phyloP scores from a whole-genome alignment of 1,140 invertebrate species.

The Chymomyza costata region DNA sequence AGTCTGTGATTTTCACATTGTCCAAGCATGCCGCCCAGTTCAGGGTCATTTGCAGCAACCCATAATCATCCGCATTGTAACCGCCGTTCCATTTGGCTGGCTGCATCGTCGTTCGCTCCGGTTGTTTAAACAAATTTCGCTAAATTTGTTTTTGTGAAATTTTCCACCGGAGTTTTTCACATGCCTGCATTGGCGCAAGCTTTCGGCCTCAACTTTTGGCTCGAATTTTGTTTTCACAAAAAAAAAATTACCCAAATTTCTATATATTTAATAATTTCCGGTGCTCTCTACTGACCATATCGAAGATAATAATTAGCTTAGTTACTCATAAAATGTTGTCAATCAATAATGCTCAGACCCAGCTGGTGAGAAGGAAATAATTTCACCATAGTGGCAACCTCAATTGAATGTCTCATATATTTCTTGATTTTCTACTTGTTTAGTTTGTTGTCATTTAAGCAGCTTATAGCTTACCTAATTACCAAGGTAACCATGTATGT shows the following conservation, averaged over 20 bases:
- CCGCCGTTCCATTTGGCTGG: slow-evolving; percentile 8
- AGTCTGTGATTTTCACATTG: no score
- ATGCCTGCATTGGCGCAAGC: slow-evolving; percentile 1
- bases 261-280: no score
- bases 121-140: no score
- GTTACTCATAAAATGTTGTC: no score
- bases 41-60: slow-evolving; percentile 20
- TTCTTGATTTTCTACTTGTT: slow-evolving; percentile 24
- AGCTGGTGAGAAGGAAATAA: no score
- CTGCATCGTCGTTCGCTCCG: slow-evolving; percentile 20
- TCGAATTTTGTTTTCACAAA: no score
- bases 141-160: not conserved
- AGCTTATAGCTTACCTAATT: slow-evolving; percentile 65
- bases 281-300: no score
- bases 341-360: no score
- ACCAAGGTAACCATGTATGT: slow-evolving; percentile 16
- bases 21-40: slow-evolving; percentile 11
- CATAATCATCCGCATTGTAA: slow-evolving; percentile 14
- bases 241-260: no score
- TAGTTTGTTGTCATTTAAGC: slow-evolving; percentile 52
- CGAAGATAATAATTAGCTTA: no score
- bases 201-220: slow-evolving; percentile 30
- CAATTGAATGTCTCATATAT: slow-evolving; percentile 24
- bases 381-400: no score
- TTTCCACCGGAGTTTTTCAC: not conserved